Base-by-base conservation (phyloP, 2,113 vertebrate genomes). In the Arvicanthis niloticus region DNA sequence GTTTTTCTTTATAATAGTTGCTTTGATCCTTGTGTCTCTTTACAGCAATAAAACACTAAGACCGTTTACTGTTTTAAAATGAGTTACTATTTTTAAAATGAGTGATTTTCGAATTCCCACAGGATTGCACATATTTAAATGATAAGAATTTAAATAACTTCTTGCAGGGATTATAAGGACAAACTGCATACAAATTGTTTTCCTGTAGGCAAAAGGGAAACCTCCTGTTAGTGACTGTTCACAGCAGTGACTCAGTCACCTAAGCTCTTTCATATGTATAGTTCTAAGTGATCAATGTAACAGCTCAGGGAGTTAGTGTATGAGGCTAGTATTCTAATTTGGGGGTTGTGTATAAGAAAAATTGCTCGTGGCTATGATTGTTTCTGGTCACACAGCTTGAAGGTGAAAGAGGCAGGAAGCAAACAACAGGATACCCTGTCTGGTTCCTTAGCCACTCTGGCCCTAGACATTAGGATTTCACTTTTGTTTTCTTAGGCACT, bases 181-280 rank as follows among this genome's bases (percentile, higher is more conserved):
- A 82, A 70, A 40, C 56, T 67, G 94, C 68, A 87, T 78, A 91
- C 58, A 94, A 56, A 84, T 56, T 78, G 3, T 21, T 92, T 97
- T 94, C 19, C 31, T 82, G 3, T 24, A 89, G 42, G 42, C 75
- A 91, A 97, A 95, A n/a, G 53, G 7, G 85, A 53, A 86, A 76
- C 31, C 12, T 88, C 60, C 67, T 89, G 40, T 15, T 42, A 86
- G 40, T 75, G 60, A 67, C 84, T 85, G 21, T 62, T 81, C 85
- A 80, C 13, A 93, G 42, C 58, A 94, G 11, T 48, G 37, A 70
- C 16, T 77, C 19, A 56, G 13, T 58, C 80, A 80, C 42, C 29
- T 40, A 51, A 75, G 29, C 67, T 89, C 29, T 53, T 92, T 94
- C 16, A 65, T n/a, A 58, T 16, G 15, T 22, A 4, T 2, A 81